Conservation (phyloP, 2,113 vertebrate genomes). For the Oryzias curvinotus region DNA sequence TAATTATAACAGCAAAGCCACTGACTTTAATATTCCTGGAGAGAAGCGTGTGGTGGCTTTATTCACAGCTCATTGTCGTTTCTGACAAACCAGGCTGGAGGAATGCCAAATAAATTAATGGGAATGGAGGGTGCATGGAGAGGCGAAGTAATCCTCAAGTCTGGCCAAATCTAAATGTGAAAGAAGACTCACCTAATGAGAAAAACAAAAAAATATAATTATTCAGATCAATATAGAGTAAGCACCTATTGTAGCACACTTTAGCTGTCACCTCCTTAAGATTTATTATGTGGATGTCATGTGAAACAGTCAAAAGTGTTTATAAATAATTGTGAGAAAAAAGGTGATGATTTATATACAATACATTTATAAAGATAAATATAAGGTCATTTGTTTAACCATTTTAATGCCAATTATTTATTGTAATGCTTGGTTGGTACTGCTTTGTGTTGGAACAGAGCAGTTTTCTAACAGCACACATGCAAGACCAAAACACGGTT, state of each 20-base stretch:
- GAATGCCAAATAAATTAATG: conserved; percentile 54
- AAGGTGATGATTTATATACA: too few relatives aligned
- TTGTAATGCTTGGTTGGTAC: neutral
- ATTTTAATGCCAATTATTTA: too few relatives aligned
- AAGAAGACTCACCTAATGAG: neutral
- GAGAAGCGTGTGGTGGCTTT: conserved; percentile 30
- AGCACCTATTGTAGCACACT: too few relatives aligned
- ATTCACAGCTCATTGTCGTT: conserved; percentile 39
- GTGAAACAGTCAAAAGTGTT: too few relatives aligned
- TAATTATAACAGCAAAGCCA: conserved; percentile 74
- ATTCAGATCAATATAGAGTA: too few relatives aligned
- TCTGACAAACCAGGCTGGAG: conserved; percentile 48
- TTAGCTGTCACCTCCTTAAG: too few relatives aligned
- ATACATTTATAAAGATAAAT: too few relatives aligned
- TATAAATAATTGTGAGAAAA: too few relatives aligned
- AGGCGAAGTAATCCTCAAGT: conserved; percentile 1
- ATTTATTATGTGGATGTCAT: too few relatives aligned
- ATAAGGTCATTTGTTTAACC: too few relatives aligned
- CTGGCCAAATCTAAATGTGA: neutral
- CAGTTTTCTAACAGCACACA: neutral
- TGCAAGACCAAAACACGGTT: neutral
- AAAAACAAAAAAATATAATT: neutral
- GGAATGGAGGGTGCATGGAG: conserved; percentile 37
- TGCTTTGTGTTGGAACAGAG: neutral
- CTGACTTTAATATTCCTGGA: conserved; percentile 66